phyloP scores from a whole-genome alignment of 2,113 vertebrate species.

The Zosterops borbonicus region DNA sequence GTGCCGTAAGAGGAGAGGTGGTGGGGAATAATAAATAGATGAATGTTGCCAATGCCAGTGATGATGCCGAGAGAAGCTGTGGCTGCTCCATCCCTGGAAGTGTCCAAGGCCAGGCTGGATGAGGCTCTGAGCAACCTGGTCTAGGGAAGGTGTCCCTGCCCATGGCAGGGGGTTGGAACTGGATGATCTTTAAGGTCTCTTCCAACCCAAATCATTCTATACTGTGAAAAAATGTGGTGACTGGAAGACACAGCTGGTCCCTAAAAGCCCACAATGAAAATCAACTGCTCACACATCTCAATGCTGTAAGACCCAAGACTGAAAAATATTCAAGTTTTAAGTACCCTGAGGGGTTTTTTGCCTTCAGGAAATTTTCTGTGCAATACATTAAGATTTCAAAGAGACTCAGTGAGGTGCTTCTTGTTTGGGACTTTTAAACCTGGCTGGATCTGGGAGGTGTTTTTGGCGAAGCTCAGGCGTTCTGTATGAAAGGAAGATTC shows the following conservation, averaged over 20 bases:
- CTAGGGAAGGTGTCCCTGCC: neutral
- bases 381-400: neutral
- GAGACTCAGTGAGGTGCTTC: neutral
- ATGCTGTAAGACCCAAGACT: rapidly evolving
- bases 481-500: neutral
- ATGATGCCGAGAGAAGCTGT: neutral
- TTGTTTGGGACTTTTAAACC: neutral
- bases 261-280: neutral
- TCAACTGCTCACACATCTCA: neutral
- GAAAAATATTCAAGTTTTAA: neutral
- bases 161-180: rapidly evolving
- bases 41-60: neutral
- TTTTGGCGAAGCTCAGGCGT: neutral
- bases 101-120: neutral
- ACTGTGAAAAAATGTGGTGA: neutral
- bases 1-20: neutral
- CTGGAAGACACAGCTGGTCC: neutral
- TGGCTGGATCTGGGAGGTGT: rapidly evolving
- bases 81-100: neutral
- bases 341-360: neutral
- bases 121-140: rapidly evolving
- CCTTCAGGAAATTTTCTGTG: neutral
- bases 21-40: neutral
- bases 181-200: neutral
- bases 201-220: neutral